phyloP scores from a whole-genome alignment of 2,888 invertebrate genomes.

The Brachylomia viminalis region DNA sequence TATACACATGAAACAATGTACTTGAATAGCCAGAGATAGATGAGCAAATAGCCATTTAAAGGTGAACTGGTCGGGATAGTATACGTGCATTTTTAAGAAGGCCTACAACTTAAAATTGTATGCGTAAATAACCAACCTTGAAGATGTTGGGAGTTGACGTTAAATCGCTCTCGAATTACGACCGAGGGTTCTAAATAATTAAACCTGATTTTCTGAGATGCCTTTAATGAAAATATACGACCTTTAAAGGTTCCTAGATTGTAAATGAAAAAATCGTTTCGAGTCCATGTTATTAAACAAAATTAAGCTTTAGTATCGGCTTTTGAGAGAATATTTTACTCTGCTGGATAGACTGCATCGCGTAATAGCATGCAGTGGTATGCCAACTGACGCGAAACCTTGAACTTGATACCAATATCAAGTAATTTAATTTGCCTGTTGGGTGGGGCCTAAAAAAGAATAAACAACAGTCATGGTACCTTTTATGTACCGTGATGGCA shows the following conservation, averaged over 20 bases:
- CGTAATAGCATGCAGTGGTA: conserved; percentile 70
- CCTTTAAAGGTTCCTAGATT: conserved; percentile 83
- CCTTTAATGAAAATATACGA: conserved; percentile 76
- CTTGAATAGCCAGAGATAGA: conserved; percentile 19
- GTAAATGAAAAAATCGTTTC: conserved; percentile 72
- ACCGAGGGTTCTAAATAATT: conserved; percentile 77
- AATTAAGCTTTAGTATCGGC: conserved; percentile 70
- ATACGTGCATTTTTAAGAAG: conserved; percentile 43
- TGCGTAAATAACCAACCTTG: conserved; percentile 78
- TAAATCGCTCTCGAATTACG: conserved; percentile 70
- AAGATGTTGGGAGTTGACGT: conserved; percentile 70
- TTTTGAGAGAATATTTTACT: conserved; percentile 58
- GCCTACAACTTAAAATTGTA: conserved; percentile 65
- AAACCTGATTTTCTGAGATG: conserved; percentile 81
- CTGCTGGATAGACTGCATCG: conserved; percentile 40
- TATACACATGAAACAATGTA: neutral
- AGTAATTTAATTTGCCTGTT: conserved; percentile 66
- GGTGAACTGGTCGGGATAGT: conserved; percentile 50
- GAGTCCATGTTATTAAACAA: conserved; percentile 50
- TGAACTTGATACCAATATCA: conserved; percentile 75
- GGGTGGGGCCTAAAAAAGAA: conserved; percentile 32
- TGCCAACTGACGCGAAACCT: conserved; percentile 71
- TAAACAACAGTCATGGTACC: conserved; percentile 10
- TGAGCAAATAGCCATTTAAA: conserved; percentile 48
- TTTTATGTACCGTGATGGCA: conserved; percentile 5